These are phyloP conservation scores for Drosophila incognita DNA, from an alignment of 2,888 invertebrate species.

Conservation along the genomic window DNA sequence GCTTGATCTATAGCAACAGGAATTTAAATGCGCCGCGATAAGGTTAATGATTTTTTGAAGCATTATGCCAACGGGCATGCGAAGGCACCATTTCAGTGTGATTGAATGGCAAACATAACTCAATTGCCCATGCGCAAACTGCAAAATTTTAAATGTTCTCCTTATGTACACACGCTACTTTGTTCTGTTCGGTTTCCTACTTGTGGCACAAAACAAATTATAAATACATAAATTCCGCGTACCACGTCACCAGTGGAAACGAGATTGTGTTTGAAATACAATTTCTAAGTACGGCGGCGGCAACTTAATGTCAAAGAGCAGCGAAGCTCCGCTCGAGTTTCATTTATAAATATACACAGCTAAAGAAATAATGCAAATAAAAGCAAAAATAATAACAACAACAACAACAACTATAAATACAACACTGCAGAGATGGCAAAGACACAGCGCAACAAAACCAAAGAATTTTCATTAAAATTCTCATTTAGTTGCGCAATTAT, in stretches of 20 bases:
- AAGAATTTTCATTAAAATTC: slow-evolving; percentile 77
- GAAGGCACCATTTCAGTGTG: slow-evolving; percentile 38
- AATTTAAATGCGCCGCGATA: slow-evolving; percentile 67
- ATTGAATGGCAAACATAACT: slow-evolving; percentile 57
- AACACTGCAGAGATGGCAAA: slow-evolving; percentile 11
- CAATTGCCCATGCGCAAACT: slow-evolving; percentile 56
- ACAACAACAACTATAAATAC: slow-evolving; percentile 24
- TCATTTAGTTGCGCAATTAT: slow-evolving; percentile 77
- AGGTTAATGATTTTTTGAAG: slow-evolving; percentile 57
- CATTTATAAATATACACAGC: slow-evolving; percentile 28
- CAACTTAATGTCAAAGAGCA: slow-evolving; percentile 6
- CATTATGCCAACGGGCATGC: slow-evolving; percentile 54
- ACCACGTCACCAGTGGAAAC: background rate
- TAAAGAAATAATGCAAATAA: slow-evolving; percentile 36
- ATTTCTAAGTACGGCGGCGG: background rate
- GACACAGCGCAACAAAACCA: slow-evolving; percentile 48
- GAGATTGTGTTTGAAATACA: slow-evolving; percentile 5
- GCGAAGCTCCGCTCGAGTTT: background rate
- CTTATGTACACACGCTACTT: slow-evolving; percentile 2
- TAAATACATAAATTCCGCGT: slow-evolving; percentile 1
- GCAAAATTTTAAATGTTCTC: slow-evolving; percentile 32
- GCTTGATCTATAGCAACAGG: slow-evolving; percentile 71
- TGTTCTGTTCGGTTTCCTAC: background rate
- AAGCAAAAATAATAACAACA: slow-evolving; percentile 21
- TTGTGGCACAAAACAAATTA: slow-evolving; percentile 10